phyloP scores from a whole-genome alignment of 2,113 vertebrate species.

The Calypte anna region DNA sequence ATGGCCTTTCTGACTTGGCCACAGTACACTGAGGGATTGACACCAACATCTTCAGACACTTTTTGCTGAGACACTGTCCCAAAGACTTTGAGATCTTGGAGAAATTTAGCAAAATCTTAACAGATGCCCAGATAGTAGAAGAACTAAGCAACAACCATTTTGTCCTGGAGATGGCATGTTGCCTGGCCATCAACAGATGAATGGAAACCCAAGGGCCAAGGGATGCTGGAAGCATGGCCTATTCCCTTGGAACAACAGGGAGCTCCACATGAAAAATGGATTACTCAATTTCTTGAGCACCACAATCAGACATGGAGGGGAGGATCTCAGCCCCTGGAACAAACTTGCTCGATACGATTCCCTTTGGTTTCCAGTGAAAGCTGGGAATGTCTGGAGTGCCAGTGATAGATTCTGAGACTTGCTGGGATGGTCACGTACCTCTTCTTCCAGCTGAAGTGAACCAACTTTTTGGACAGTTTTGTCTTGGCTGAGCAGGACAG shows the following conservation, averaged over 20 bases:
- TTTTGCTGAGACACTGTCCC: not conserved
- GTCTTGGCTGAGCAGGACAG: not conserved
- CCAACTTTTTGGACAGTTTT: not conserved
- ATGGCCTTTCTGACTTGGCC: not conserved
- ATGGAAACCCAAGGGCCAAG: not conserved
- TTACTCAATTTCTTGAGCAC: constrained; percentile 13
- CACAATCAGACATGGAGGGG: constrained; percentile 13
- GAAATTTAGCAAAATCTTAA: constrained; percentile 12
- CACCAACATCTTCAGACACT: not conserved
- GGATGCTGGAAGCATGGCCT: constrained; percentile 1
- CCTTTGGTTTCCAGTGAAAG: not conserved
- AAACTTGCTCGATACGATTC: not conserved
- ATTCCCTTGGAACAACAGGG: not conserved
- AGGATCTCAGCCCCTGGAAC: not conserved
- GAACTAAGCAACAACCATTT: constrained; percentile 34
- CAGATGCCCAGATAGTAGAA: not conserved
- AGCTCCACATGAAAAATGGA: constrained; percentile 32
- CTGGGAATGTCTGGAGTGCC: not conserved
- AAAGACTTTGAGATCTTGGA: not conserved
- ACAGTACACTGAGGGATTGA: not conserved
- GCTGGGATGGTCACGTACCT: not conserved
- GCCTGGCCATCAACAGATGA: constrained; percentile 3
- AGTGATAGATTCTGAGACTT: not conserved
- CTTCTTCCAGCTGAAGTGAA: not conserved
- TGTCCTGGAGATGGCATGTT: not conserved